These are phyloP conservation scores for Chaetophractus vellerosus DNA, from an alignment of 2,797 vertebrate genomes.

Conservation along the genomic window DNA sequence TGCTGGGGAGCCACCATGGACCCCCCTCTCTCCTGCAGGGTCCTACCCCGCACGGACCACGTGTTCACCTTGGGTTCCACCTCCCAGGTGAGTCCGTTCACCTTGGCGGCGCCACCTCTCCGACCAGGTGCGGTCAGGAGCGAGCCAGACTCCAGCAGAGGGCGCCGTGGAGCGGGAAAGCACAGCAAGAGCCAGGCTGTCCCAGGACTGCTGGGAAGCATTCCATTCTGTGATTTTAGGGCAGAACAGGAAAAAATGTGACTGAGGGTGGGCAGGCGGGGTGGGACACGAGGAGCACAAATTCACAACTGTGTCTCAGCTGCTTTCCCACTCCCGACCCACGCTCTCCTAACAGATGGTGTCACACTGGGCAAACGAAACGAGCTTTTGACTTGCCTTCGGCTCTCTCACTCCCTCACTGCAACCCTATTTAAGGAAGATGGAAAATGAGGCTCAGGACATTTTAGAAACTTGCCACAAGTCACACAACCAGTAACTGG, in stretches of 20 bases:
- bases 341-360: background rate
- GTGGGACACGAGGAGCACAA: fast-evolving
- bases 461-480: background rate
- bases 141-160: slow-evolving; percentile 86
- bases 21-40: background rate
- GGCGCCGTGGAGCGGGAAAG: slow-evolving; percentile 85
- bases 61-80: background rate
- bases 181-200: too few species aligned
- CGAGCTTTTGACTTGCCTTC: background rate
- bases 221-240: background rate
- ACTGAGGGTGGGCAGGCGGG: fast-evolving
- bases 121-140: background rate
- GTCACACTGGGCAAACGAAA: background rate
- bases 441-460: background rate
- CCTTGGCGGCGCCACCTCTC: background rate
- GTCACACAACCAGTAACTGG: background rate
- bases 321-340: too few species aligned
- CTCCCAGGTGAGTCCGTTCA: background rate
- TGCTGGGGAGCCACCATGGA: fast-evolving
- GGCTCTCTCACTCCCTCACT: background rate
- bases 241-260: background rate
- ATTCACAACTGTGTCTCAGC: fast-evolving
- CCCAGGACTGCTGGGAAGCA: too few species aligned
- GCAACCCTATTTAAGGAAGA: too few species aligned
- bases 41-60: fast-evolving